Percentiles rank a stretch among this genome's conserved stretches.
These are phyloP conservation scores for Chlorodrepanis virens DNA, from an alignment of 2,113 vertebrate species.

Conservation along the genomic window DNA sequence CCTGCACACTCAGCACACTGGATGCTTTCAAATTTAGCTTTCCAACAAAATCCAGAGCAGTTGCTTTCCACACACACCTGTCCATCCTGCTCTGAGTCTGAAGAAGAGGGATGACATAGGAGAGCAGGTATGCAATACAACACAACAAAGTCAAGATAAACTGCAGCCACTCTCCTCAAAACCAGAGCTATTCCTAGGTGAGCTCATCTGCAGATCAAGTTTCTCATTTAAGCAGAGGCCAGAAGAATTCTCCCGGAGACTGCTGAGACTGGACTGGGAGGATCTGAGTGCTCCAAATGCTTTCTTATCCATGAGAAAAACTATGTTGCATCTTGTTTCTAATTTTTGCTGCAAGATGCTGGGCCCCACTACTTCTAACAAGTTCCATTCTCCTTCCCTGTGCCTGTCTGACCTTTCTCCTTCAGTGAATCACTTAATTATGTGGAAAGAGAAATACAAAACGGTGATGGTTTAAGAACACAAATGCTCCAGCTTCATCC, in stretches of 20 bases:
- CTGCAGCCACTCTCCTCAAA: not conserved
- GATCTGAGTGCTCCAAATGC: not conserved
- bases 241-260: not conserved
- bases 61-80: not conserved
- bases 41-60: not conserved
- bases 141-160: not conserved
- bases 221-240: not conserved
- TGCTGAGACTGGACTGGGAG: not conserved
- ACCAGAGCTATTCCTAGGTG: not conserved
- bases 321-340: not conserved
- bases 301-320: not conserved
- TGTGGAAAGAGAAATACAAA: conserved; percentile 27
- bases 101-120: not conserved
- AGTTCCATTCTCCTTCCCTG: not conserved
- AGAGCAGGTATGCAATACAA: not conserved
- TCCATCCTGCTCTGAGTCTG: not conserved
- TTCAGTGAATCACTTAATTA: conserved; percentile 23
- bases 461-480: not conserved
- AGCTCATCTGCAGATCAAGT: not conserved
- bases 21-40: not conserved
- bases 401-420: conserved; percentile 20
- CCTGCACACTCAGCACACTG: not conserved
- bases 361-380: not conserved
- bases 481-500: not conserved
- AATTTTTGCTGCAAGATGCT: not conserved